These are phyloP conservation scores for Sebastes minor DNA, from an alignment of 2,797 vertebrate genomes.

Conservation along the genomic window DNA sequence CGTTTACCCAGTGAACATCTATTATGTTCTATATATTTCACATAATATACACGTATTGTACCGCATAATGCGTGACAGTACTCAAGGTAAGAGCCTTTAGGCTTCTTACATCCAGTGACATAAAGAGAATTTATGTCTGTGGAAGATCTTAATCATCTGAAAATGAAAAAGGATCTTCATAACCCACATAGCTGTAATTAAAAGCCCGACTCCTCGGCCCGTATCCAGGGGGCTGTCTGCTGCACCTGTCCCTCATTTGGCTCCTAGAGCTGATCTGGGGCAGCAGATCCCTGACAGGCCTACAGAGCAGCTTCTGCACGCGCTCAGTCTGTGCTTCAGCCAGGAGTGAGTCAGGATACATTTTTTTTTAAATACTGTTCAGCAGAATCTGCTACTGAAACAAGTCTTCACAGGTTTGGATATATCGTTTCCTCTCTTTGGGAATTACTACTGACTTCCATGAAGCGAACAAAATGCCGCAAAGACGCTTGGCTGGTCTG, in stretches of 20 bases:
- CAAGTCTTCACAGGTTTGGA: neutral
- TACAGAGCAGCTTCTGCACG: slow-evolving; percentile 28
- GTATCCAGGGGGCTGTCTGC: neutral
- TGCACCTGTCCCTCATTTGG: slow-evolving; percentile 42
- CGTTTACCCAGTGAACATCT: neutral
- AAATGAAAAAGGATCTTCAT: neutral
- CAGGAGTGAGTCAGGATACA: neutral
- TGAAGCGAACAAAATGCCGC: neutral
- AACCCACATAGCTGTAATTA: slow-evolving; percentile 21
- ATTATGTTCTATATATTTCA: neutral
- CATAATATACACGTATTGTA: neutral
- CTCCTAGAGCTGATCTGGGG: slow-evolving; percentile 1
- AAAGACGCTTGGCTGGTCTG: neutral
- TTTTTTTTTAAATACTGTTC: neutral
- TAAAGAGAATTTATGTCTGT: neutral
- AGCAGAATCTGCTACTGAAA: neutral
- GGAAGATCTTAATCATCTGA: slow-evolving; percentile 5
- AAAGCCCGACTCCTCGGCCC: neutral
- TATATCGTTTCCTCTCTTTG: neutral
- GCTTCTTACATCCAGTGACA: neutral
- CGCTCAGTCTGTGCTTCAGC: neutral
- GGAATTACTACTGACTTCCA: neutral
- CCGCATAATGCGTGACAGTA: neutral
- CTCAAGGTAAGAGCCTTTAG: neutral
- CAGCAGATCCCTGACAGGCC: slow-evolving; percentile 29